phyloP scores from a whole-genome alignment of 2,888 invertebrate genomes.

The Sthenelais limicola region DNA sequence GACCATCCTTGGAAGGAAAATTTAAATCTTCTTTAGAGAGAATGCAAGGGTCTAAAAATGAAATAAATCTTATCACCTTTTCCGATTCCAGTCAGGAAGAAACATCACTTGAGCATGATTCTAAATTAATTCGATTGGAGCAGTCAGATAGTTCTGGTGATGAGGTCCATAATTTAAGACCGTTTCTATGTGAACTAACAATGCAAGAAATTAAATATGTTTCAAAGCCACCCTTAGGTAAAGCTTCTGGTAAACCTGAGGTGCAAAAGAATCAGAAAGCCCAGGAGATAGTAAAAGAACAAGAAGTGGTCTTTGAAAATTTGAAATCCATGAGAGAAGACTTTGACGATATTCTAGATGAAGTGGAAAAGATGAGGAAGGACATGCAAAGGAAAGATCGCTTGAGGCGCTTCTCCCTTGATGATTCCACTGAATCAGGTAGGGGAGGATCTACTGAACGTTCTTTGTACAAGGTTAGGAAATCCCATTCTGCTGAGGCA shows the following conservation, averaged over 20 bases:
- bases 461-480: no score
- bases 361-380: background rate
- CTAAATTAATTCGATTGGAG: background rate
- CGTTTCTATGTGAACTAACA: background rate
- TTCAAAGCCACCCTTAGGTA: background rate
- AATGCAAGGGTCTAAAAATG: no score
- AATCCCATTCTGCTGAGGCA: no score
- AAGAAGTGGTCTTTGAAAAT: background rate
- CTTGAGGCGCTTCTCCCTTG: no score
- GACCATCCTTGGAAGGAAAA: no score
- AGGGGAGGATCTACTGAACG: no score
- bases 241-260: background rate
- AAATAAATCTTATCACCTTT: no score
- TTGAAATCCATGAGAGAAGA: constrained; percentile 7
- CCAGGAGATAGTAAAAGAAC: background rate
- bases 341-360: constrained; percentile 1
- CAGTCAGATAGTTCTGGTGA: constrained; percentile 15
- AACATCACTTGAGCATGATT: no score
- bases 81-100: no score
- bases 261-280: background rate
- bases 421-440: no score
- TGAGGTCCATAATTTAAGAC: background rate
- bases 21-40: no score
- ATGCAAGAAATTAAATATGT: background rate
- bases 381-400: no score